phyloP scores from a whole-genome alignment of 2,113 vertebrate genomes.

The Vidua chalybeata region DNA sequence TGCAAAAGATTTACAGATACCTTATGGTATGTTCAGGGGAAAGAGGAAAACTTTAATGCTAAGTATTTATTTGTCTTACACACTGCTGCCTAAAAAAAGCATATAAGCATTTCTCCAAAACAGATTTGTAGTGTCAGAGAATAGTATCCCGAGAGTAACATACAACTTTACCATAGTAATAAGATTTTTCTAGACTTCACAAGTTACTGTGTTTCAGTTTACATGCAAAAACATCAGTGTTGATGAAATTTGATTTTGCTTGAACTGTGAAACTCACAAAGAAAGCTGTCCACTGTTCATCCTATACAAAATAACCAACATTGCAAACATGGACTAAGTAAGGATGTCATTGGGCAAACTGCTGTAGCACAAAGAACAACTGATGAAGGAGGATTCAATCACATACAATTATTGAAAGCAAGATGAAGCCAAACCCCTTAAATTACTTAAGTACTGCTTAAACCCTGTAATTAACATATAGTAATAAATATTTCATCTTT shows the following conservation, averaged over 20 bases:
- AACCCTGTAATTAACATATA: conserved; percentile 45
- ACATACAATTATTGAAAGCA: not conserved
- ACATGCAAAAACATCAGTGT: not conserved
- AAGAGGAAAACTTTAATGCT: not conserved
- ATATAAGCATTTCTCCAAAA: not conserved
- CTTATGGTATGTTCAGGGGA: not conserved
- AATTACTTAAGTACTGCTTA: conserved; percentile 28
- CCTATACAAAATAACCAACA: not conserved
- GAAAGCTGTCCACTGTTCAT: not conserved
- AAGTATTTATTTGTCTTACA: not conserved
- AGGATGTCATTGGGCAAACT: not conserved
- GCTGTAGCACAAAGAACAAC: not conserved
- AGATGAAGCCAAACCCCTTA: not conserved
- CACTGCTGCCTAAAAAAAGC: not conserved
- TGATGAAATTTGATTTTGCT: not conserved
- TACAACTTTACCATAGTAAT: not conserved
- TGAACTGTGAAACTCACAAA: not conserved
- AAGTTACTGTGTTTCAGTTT: not conserved
- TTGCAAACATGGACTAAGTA: not conserved
- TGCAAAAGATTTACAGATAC: not conserved
- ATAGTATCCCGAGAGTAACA: not conserved
- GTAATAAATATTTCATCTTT: conserved; percentile 55
- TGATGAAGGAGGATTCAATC: not conserved
- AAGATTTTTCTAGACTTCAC: not conserved
- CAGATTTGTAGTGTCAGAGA: not conserved